These are phyloP conservation scores for Teleogryllus occipitalis DNA, from an alignment of 1,140 invertebrate species.

Conservation along the genomic window DNA sequence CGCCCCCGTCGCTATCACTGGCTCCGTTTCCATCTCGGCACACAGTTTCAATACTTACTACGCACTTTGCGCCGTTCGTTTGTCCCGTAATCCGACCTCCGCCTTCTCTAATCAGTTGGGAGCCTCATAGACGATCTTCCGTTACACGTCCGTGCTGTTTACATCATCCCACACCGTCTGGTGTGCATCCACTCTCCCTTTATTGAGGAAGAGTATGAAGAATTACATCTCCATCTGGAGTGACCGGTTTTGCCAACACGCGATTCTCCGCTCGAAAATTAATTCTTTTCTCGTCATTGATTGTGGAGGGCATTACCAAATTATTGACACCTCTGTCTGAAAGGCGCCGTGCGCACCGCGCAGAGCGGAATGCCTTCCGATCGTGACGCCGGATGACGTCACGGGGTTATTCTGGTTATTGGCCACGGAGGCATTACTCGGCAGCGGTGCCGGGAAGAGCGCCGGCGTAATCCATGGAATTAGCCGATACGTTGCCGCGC, in stretches of 20 bases:
- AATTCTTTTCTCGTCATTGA: background rate
- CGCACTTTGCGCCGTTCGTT: too few species aligned
- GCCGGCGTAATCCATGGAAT: background rate
- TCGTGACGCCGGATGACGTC: background rate
- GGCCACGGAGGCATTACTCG: background rate
- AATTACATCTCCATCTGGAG: background rate
- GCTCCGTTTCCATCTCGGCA: too few species aligned
- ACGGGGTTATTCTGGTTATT: background rate
- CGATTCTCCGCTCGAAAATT: background rate
- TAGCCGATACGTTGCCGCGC: background rate
- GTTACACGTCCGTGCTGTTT: too few species aligned
- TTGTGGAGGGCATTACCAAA: background rate
- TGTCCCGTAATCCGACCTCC: too few species aligned
- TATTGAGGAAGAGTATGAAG: background rate
- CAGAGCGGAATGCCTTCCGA: background rate
- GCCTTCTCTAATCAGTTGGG: too few species aligned
- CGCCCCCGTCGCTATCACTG: too few species aligned
- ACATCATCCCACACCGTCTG: too few species aligned
- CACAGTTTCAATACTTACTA: too few species aligned
- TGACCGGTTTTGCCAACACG: background rate
- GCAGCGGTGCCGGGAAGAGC: background rate
- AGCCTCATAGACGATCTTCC: too few species aligned
- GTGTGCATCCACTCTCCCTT: background rate
- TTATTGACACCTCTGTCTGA: background rate
- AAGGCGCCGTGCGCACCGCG: background rate